These are phyloP conservation scores for Limnephilus marmoratus DNA, from an alignment of 2,888 invertebrate species.

Conservation along the genomic window DNA sequence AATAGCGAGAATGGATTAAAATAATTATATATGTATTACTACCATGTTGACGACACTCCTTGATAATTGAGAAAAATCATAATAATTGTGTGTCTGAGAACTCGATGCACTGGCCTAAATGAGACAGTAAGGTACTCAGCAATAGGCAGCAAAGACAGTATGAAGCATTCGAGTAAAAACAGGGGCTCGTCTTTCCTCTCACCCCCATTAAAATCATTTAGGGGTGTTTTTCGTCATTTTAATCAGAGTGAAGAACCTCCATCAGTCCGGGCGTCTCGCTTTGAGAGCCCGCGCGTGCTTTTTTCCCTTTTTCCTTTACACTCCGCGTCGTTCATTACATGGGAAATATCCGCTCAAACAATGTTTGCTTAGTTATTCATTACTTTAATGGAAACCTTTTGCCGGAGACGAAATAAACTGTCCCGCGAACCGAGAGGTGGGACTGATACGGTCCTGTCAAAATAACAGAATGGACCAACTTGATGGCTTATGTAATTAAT, in stretches of 20 bases:
- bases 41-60: too few relatives aligned
- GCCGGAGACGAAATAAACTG: constrained; percentile 59
- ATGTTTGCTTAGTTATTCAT: constrained; percentile 65
- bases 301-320: constrained; percentile 60
- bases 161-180: neutral
- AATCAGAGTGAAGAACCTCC: constrained; percentile 64
- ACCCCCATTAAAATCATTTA: constrained; percentile 62
- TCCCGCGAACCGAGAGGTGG: constrained; percentile 41
- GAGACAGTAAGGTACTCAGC: neutral
- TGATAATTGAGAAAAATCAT: neutral
- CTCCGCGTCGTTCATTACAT: constrained; percentile 59
- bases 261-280: constrained; percentile 56
- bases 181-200: constrained; percentile 32
- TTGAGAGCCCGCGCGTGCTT: constrained; percentile 63
- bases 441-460: constrained; percentile 28
- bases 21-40: too few relatives aligned
- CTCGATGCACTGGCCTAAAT: neutral
- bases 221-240: constrained; percentile 61
- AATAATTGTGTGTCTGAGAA: neutral
- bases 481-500: neutral
- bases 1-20: too few relatives aligned
- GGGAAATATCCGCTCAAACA: constrained; percentile 64
- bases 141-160: constrained; percentile 17
- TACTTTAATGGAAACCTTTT: constrained; percentile 64
- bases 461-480: neutral